Percentiles rank a stretch among this genome's conserved stretches.
phyloP scores from a whole-genome alignment of 2,113 vertebrate species.

The Corythoichthys intestinalis region DNA sequence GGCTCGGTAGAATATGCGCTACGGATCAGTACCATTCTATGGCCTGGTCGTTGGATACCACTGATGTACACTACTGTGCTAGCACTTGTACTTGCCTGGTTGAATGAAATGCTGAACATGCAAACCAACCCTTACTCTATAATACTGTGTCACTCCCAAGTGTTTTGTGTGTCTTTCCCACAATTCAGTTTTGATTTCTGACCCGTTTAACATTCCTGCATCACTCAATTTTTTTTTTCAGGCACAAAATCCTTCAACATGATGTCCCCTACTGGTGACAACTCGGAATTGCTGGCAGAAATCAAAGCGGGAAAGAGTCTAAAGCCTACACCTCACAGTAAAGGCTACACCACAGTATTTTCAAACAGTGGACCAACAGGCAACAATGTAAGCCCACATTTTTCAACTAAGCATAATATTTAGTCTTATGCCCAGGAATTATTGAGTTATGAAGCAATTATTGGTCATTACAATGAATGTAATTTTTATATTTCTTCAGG shows the following conservation, averaged over 20 bases:
- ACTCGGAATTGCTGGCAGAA: conserved; percentile 94
- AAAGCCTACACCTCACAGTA: conserved; percentile 93
- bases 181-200: conserved; percentile 32
- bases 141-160: conserved; percentile 29
- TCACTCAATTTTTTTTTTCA: conserved; percentile 53
- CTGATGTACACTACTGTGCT: no score
- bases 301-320: conserved; percentile 96
- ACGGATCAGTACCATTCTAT: no score
- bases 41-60: no score
- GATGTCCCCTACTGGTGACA: conserved; percentile 97
- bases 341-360: conserved; percentile 90
- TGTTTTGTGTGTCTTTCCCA: conserved; percentile 26
- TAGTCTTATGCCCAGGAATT: not conserved
- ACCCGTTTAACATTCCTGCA: conserved; percentile 45
- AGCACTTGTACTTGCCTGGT: no score
- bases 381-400: conserved; percentile 72
- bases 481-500: conserved; percentile 47
- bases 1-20: no score
- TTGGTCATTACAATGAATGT: not conserved
- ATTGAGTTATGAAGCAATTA: not conserved
- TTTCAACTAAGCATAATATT: not conserved
- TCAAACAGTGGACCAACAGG: conserved; percentile 79
- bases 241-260: conserved; percentile 99
- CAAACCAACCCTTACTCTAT: conserved; percentile 38
- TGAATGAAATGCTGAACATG: conserved; percentile 26